phyloP scores from a whole-genome alignment of 1,140 invertebrate species.

The Neotoxoptera formosana region DNA sequence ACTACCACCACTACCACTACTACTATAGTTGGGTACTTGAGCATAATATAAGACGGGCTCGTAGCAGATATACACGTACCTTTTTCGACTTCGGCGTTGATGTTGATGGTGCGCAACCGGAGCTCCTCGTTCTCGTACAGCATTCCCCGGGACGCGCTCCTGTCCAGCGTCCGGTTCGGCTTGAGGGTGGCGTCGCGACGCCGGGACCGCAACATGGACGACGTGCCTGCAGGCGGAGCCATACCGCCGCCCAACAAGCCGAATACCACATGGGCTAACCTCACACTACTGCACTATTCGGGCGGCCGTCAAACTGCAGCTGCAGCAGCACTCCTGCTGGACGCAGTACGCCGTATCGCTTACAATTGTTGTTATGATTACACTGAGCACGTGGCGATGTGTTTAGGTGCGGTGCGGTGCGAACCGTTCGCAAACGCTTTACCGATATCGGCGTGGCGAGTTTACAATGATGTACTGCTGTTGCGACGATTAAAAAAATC shows the following conservation, averaged over 20 bases:
- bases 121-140: conserved; percentile 91
- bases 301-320: background rate
- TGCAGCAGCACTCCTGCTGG: background rate
- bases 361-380: background rate
- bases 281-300: conserved; percentile 19
- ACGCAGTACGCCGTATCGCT: background rate
- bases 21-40: no score
- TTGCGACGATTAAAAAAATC: background rate
- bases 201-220: conserved; percentile 72
- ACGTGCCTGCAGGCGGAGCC: conserved; percentile 60
- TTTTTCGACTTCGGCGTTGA: conserved; percentile 91
- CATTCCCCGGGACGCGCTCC: conserved; percentile 85
- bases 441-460: no score
- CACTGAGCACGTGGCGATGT: background rate
- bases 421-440: background rate
- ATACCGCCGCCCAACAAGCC: conserved; percentile 59
- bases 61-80: conserved; percentile 65
- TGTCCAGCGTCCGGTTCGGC: conserved; percentile 78
- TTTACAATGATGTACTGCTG: background rate
- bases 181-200: conserved; percentile 76
- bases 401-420: background rate
- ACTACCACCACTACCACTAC: no score
- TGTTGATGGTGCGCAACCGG: conserved; percentile 86
- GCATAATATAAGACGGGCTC: background rate
- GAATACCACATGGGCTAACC: conserved; percentile 32